Evolutionary conservation across 1,140 invertebrate species (phyloP).

Genomic region (Bombus huntii): DNA sequence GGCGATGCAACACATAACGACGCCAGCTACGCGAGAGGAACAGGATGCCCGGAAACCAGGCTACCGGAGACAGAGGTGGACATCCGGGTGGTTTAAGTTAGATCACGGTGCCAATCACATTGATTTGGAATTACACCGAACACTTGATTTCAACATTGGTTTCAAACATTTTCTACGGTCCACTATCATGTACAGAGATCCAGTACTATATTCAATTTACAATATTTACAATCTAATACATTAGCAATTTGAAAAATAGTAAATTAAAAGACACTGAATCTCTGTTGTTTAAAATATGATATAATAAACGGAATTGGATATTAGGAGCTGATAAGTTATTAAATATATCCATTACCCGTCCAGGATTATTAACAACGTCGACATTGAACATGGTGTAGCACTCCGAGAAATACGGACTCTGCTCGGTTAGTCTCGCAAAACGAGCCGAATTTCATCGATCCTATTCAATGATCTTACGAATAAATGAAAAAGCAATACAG

Average conservation of each 20-base stretch:
- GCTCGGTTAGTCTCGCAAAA: slow-evolving; percentile 33
- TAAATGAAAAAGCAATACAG: slow-evolving; percentile 12
- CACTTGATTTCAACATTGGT: background rate
- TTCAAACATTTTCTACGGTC: background rate
- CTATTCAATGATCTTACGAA: background rate
- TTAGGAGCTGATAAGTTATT: background rate
- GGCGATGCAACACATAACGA: slow-evolving; percentile 75
- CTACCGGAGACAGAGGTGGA: slow-evolving; percentile 58
- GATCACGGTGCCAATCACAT: slow-evolving; percentile 28
- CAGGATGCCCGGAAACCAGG: slow-evolving; percentile 31
- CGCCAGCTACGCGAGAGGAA: slow-evolving; percentile 34
- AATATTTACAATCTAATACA: background rate
- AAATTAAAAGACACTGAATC: background rate
- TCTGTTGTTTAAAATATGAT: background rate
- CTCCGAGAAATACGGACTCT: slow-evolving; percentile 59
- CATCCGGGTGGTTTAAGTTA: slow-evolving; percentile 45
- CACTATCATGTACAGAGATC: background rate
- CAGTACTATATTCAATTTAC: background rate
- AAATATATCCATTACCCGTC: slow-evolving; percentile 14
- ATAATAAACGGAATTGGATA: background rate
- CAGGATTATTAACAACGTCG: slow-evolving; percentile 39
- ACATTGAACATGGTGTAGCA: slow-evolving; percentile 43
- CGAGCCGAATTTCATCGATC: background rate
- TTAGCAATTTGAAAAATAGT: no score
- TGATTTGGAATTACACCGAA: slow-evolving; percentile 26